phyloP scores from a whole-genome alignment of 1,140 invertebrate species.

The Nylanderia fulva region DNA sequence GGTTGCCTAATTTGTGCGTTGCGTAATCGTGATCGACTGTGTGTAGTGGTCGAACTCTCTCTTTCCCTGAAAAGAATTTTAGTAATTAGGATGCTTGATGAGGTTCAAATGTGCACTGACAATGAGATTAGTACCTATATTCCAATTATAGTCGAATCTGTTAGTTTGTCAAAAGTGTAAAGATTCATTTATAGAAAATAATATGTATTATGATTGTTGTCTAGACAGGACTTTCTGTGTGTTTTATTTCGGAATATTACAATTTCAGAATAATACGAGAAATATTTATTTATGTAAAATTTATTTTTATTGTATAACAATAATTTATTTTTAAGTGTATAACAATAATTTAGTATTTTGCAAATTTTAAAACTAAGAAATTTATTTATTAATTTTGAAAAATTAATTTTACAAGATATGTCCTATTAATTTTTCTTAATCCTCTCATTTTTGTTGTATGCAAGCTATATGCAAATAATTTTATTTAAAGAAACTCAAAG shows the following conservation, averaged over 20 bases:
- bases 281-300: neutral
- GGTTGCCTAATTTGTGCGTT: constrained; percentile 79
- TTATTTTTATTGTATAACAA: neutral
- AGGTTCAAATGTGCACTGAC: constrained; percentile 8
- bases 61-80: constrained; percentile 82
- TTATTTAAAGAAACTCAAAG: neutral
- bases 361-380: neutral
- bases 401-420: neutral
- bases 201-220: neutral
- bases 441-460: neutral
- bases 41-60: constrained; percentile 78
- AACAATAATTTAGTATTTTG: neutral
- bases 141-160: constrained; percentile 32
- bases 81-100: constrained; percentile 62
- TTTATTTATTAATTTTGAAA: neutral
- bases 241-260: neutral
- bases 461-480: constrained; percentile 23
- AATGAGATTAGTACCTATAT: constrained; percentile 45
- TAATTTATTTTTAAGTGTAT: neutral
- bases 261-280: neutral
- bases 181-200: neutral
- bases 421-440: constrained; percentile 1
- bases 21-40: constrained; percentile 78
- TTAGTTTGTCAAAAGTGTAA: constrained; percentile 28
- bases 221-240: neutral